Percentiles rank a stretch among this genome's conserved stretches.
Evolutionary conservation across 2,888 invertebrate genomes (phyloP).

Genomic region (Epiblema foenella): DNA sequence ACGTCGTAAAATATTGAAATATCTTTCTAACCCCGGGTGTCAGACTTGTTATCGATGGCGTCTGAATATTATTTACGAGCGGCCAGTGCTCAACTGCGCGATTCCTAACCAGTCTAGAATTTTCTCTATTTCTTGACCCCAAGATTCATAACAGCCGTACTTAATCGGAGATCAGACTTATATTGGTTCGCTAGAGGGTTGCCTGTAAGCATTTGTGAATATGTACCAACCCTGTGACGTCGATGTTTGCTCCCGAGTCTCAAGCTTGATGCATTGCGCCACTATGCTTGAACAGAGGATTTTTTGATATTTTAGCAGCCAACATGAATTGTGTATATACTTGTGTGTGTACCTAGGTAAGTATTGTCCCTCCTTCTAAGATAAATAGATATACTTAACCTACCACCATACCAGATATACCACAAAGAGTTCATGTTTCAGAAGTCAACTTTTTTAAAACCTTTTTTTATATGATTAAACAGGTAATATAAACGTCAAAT

Average conservation of each 20-base stretch:
- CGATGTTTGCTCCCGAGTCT: conserved; percentile 65
- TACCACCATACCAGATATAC: no score
- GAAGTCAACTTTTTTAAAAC: no score
- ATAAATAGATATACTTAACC: no score
- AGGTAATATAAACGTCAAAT: no score
- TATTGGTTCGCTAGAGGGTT: not conserved
- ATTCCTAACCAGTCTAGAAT: not conserved
- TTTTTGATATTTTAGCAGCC: conserved; percentile 24
- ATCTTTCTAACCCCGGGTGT: conserved; percentile 49
- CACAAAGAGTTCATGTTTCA: no score
- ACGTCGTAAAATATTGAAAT: conserved; percentile 46
- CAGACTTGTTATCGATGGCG: conserved; percentile 60
- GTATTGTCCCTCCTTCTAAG: no score
- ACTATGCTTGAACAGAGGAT: conserved; percentile 46
- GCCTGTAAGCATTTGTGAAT: not conserved
- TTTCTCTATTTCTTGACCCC: not conserved
- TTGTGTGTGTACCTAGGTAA: no score
- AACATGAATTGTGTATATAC: not conserved
- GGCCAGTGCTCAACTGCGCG: conserved; percentile 53
- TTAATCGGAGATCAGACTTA: not conserved
- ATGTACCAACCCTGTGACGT: conserved; percentile 51
- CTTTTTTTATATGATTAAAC: no score
- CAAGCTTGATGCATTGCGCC: conserved; percentile 65
- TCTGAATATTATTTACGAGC: conserved; percentile 76
- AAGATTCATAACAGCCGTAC: not conserved